phyloP scores from a whole-genome alignment of 1,140 invertebrate species.

The Atta texana region DNA sequence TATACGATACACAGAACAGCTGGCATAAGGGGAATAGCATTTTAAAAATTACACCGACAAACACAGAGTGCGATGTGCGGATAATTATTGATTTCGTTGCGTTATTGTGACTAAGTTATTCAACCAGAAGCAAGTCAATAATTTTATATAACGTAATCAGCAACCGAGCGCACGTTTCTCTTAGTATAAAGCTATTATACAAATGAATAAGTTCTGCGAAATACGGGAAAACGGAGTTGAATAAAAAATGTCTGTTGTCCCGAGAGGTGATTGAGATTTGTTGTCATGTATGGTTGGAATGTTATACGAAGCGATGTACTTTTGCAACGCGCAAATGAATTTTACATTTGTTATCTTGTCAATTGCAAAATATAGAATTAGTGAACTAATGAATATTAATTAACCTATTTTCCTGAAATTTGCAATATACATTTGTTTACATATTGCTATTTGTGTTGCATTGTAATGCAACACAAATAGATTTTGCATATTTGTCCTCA shows the following conservation, averaged over 20 bases:
- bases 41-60: slow-evolving; percentile 30
- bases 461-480: not conserved
- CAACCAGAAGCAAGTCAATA: slow-evolving; percentile 47
- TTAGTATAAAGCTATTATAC: slow-evolving; percentile 7
- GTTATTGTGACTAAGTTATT: slow-evolving; percentile 58
- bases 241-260: slow-evolving; percentile 38
- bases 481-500: not conserved
- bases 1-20: not conserved
- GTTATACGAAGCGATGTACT: not conserved
- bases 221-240: not conserved
- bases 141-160: slow-evolving; percentile 46
- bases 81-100: slow-evolving; percentile 51
- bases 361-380: not conserved
- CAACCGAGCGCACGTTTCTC: not conserved
- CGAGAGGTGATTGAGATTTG: not conserved
- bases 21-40: not conserved
- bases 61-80: not conserved
- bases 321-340: not conserved
- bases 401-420: slow-evolving; percentile 1
- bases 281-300: not conserved
- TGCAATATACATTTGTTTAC: not conserved
- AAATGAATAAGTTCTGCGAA: slow-evolving; percentile 22
- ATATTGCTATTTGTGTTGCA: not conserved
- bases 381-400: slow-evolving; percentile 10
- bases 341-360: not conserved